phyloP scores from a whole-genome alignment of 2,113 vertebrate genomes.

The Oostethus manadensis region DNA sequence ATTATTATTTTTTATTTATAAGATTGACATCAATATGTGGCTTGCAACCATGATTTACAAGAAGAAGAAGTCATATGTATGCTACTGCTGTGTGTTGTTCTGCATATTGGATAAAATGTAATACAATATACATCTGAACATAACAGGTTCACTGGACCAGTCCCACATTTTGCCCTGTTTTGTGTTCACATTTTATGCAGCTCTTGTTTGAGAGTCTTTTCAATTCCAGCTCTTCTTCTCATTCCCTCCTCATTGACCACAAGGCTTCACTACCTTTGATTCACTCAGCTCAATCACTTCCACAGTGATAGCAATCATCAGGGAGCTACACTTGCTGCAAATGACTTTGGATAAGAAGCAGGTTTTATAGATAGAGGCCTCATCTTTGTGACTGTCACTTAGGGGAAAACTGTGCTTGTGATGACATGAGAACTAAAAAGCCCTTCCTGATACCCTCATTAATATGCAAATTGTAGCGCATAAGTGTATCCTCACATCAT shows the following conservation, averaged over 20 bases:
- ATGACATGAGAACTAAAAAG: constrained; percentile 51
- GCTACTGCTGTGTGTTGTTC: no score
- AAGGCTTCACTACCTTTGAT: constrained; percentile 39
- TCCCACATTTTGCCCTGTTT: constrained; percentile 2
- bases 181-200: background rate
- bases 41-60: no score
- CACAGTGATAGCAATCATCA: constrained; percentile 62
- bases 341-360: constrained; percentile 45
- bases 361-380: constrained; percentile 50
- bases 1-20: no score
- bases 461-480: constrained; percentile 69
- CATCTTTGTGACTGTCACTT: constrained; percentile 30
- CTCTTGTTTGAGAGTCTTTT: constrained; percentile 7
- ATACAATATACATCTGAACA: background rate
- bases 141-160: background rate
- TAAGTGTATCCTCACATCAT: constrained; percentile 67
- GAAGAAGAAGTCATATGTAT: no score
- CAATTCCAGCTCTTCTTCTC: constrained; percentile 52
- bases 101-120: no score
- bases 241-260: constrained; percentile 43
- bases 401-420: constrained; percentile 16
- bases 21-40: no score
- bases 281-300: constrained; percentile 60
- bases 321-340: constrained; percentile 37
- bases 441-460: constrained; percentile 58